Base-by-base conservation (phyloP, 2,113 vertebrate species). In the Channa argus region DNA sequence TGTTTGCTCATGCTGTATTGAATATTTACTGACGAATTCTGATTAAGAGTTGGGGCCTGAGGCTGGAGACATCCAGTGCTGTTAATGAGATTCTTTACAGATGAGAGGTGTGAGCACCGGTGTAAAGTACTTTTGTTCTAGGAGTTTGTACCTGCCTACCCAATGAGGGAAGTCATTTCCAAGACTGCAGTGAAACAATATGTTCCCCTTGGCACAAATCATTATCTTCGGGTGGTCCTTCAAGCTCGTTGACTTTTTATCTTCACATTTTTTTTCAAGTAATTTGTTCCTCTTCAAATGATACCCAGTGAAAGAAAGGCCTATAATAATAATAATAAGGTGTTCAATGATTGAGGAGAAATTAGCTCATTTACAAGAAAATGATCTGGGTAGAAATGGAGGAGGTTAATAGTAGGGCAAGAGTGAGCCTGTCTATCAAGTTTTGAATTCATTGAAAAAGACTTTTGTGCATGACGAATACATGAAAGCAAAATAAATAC, bases 11-110 rank as follows among this genome's bases (percentile, higher is more conserved):
- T 84, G 69, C 71, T 68, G 61, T 77, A 60, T 78, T 87, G 79
- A 90, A 85, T 93, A 84, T 87, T 91, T 82, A 89, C 76, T 34
- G 43, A 58, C 50, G 64, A 71, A 73, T 85, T 71, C 61, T 81
- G 73, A 80, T 66, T 67, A 51, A 73, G 59, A 80, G 38, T 67
- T 41, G 56, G 62, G 73, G 1, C 63, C 70, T 51, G 44, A 47
- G 61, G 73, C 71, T 13, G 51, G 56, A 75, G 33, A 64, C 12
- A 8, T 69, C 53, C n/a, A 46, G 59, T 24, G 41, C 1, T 67
- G 46, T 78, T 84, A 68, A 81, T 71, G 71, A 79, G 55, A 66
- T 70, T 61, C 8, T 52, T 51, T 50, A 68, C 41, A 63, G 66
- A 72, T 74, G 76, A 80, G 39, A 51, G 14, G 49, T 36, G 46